Conservation (phyloP, 1,140 invertebrate species). For the Magallana angulata region DNA sequence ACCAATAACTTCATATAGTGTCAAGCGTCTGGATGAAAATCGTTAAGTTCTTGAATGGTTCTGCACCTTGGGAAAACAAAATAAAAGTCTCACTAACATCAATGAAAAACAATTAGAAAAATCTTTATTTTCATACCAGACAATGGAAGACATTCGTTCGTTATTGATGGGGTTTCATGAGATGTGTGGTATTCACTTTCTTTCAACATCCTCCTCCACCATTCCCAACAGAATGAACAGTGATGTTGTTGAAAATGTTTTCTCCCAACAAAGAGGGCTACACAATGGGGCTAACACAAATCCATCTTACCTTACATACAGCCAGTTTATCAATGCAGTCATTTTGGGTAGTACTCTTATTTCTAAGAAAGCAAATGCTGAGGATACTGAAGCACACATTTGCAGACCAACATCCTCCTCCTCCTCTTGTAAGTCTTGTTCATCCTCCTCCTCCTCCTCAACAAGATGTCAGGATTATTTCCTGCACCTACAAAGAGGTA, state of each 20-base stretch:
- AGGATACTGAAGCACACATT: background rate
- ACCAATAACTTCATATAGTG: slow-evolving; percentile 43
- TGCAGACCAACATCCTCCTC: background rate
- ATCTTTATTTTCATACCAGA: slow-evolving; percentile 50
- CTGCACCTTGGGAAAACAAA: background rate
- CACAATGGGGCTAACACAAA: slow-evolving; percentile 56
- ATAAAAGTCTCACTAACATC: slow-evolving; percentile 49
- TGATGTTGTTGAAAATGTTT: too few species aligned
- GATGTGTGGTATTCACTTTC: too few species aligned
- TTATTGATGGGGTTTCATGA: too few species aligned
- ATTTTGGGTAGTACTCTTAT: background rate
- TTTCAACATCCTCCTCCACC: too few species aligned
- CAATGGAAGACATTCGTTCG: slow-evolving; percentile 28
- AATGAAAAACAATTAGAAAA: slow-evolving; percentile 7
- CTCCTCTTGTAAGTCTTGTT: background rate
- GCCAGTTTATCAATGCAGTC: slow-evolving; percentile 52
- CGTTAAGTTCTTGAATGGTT: background rate
- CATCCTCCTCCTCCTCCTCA: background rate
- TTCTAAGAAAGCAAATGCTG: slow-evolving; percentile 21
- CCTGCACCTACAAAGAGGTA: background rate
- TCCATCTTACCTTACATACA: slow-evolving; percentile 53
- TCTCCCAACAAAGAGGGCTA: slow-evolving; percentile 53
- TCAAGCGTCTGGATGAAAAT: slow-evolving; percentile 49
- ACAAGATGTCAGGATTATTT: background rate
- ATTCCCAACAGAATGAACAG: too few species aligned